These are phyloP conservation scores for Orthosia cruda DNA, from an alignment of 2,888 invertebrate genomes.

Conservation along the genomic window DNA sequence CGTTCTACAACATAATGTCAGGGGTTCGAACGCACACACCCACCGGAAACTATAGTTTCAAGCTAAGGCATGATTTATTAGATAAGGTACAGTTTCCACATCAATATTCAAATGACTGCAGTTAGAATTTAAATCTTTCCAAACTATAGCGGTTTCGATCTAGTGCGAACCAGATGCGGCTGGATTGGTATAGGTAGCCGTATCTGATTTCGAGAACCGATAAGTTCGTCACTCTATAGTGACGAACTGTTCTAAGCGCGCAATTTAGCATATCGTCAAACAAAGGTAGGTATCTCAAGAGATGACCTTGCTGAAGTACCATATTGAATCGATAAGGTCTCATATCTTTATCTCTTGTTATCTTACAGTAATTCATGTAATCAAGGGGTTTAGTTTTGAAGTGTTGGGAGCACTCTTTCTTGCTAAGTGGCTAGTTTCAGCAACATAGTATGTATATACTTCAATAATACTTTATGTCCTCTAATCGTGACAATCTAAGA, in stretches of 20 bases:
- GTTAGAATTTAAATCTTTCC: neutral
- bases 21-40: neutral
- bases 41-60: neutral
- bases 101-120: neutral
- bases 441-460: too few species aligned
- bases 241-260: slow-evolving; percentile 12
- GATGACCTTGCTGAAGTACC: neutral
- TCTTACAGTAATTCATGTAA: slow-evolving; percentile 14
- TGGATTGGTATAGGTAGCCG: neutral
- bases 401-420: slow-evolving; percentile 2
- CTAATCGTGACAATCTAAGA: too few species aligned
- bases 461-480: too few species aligned
- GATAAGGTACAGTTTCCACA: neutral
- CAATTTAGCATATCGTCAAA: slow-evolving; percentile 18
- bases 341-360: neutral
- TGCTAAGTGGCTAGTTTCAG: neutral
- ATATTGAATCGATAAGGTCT: neutral
- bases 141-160: neutral
- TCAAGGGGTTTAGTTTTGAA: neutral
- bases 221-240: too few species aligned
- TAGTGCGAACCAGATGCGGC: neutral
- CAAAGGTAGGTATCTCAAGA: neutral
- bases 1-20: neutral
- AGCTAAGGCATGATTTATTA: neutral
- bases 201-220: neutral